Percentiles rank a stretch among this genome's conserved stretches.
These are phyloP conservation scores for Galerucella nymphaeae DNA, from an alignment of 2,888 invertebrate genomes.

Conservation along the genomic window DNA sequence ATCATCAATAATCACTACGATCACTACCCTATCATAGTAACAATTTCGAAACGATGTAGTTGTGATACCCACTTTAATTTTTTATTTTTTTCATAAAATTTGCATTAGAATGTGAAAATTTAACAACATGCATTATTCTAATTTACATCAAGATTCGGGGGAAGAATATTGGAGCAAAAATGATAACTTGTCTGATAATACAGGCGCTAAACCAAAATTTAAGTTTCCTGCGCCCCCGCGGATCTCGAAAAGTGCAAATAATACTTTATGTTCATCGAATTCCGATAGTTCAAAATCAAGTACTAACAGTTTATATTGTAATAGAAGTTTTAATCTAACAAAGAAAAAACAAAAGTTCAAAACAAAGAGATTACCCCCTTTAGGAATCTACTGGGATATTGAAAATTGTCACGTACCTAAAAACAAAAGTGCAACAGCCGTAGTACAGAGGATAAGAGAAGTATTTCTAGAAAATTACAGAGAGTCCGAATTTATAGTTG, in stretches of 20 bases:
- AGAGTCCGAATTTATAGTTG: constrained; percentile 90
- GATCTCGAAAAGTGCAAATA: constrained; percentile 55
- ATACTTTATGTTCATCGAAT: constrained; percentile 54
- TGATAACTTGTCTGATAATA: constrained; percentile 47
- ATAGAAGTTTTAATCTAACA: constrained; percentile 39
- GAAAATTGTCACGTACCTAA: constrained; percentile 90
- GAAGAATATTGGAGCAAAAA: constrained; percentile 43
- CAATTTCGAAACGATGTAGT: constrained; percentile 12
- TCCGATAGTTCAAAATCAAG: constrained; percentile 56
- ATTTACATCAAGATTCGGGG: constrained; percentile 46
- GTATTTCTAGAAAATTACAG: constrained; percentile 79
- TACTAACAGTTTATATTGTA: constrained; percentile 21
- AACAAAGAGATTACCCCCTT: constrained; percentile 68
- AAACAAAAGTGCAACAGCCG: constrained; percentile 81
- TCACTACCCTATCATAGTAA: not conserved
- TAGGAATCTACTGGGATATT: constrained; percentile 94
- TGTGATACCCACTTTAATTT: not conserved
- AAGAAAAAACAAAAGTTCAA: constrained; percentile 45
- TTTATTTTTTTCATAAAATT: constrained; percentile 26
- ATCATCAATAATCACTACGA: not conserved
- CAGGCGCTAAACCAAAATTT: constrained; percentile 49
- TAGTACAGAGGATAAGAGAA: constrained; percentile 81
- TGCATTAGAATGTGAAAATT: constrained; percentile 9
- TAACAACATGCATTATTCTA: constrained; percentile 39
- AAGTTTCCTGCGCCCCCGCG: constrained; percentile 52